phyloP scores from a whole-genome alignment of 2,113 vertebrate genomes.

The Scytalopus superciliaris region DNA sequence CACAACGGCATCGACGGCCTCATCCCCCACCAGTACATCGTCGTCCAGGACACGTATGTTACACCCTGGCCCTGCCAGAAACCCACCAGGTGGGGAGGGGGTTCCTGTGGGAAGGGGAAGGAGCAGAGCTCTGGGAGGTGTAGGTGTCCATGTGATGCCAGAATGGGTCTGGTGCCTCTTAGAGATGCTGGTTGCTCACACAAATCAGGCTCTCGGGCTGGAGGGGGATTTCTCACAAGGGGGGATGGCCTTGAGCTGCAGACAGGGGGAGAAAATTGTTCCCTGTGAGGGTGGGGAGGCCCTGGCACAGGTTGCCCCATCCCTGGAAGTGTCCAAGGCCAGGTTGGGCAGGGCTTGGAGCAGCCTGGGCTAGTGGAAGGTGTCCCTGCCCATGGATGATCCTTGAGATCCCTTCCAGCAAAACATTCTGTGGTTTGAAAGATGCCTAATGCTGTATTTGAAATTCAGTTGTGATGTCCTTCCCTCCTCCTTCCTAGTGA shows the following conservation, averaged over 20 bases:
- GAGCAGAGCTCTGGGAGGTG: not conserved
- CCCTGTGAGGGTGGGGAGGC: not conserved
- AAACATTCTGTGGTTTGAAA: not conserved
- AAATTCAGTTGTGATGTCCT: conserved; percentile 28
- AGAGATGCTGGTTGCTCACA: not conserved
- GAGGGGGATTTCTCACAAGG: not conserved
- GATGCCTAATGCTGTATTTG: rapidly evolving
- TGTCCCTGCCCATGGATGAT: not conserved
- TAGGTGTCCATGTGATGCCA: rapidly evolving
- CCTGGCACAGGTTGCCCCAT: not conserved
- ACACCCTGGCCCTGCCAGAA: too few species aligned
- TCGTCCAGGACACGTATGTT: conserved; percentile 91
- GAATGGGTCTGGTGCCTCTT: not conserved
- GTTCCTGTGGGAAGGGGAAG: not conserved
- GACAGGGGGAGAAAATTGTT: not conserved
- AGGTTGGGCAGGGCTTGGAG: not conserved
- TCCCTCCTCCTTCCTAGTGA: conserved; percentile 75
- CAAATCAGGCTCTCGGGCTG: not conserved
- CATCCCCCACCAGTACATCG: conserved; percentile 94
- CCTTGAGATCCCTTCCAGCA: not conserved
- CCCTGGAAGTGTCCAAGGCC: not conserved
- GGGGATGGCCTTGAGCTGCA: not conserved
- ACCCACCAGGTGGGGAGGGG: not conserved
- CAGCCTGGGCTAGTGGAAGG: not conserved
- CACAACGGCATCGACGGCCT: conserved; percentile 91